Conservation (phyloP, 2,113 vertebrate species). For the Solea senegalensis region DNA sequence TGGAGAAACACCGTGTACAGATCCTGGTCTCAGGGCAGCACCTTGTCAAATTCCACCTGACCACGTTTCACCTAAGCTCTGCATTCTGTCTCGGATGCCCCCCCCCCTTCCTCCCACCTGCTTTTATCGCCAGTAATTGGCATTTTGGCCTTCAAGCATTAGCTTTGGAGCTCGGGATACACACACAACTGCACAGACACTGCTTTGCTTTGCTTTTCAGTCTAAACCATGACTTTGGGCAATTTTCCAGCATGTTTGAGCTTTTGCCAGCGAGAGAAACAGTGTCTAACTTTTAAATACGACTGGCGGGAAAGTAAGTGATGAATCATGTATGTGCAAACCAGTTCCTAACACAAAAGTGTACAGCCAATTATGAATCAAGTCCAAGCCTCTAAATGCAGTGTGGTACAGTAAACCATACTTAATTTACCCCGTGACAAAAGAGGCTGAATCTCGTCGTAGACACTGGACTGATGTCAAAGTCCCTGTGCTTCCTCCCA, state of each 20-base stretch:
- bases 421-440: constrained; percentile 21
- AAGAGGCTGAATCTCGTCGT: constrained; percentile 25
- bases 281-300: constrained; percentile 29
- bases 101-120: not conserved
- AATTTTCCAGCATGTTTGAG: constrained; percentile 51
- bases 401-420: constrained; percentile 18
- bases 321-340: constrained; percentile 17
- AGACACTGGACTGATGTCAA: constrained; percentile 28
- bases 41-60: constrained; percentile 36
- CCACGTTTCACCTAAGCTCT: constrained; percentile 58
- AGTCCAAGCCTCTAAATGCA: not conserved
- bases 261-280: constrained; percentile 38
- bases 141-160: constrained; percentile 50
- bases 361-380: constrained; percentile 14
- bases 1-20: constrained; percentile 51
- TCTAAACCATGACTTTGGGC: constrained; percentile 14
- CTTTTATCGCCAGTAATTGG: constrained; percentile 56
- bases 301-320: not conserved
- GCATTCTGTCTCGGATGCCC: constrained; percentile 44
- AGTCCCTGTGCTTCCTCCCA: constrained; percentile 24
- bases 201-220: constrained; percentile 20
- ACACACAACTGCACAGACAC: constrained; percentile 8
- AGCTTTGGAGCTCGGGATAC: constrained; percentile 21
- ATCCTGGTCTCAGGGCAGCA: constrained; percentile 36
- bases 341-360: not conserved